Evolutionary conservation across 2,888 invertebrate species (phyloP), one percentile per base, ranked within the genome.

Genomic region (Amphimallon solstitiale): DNA sequence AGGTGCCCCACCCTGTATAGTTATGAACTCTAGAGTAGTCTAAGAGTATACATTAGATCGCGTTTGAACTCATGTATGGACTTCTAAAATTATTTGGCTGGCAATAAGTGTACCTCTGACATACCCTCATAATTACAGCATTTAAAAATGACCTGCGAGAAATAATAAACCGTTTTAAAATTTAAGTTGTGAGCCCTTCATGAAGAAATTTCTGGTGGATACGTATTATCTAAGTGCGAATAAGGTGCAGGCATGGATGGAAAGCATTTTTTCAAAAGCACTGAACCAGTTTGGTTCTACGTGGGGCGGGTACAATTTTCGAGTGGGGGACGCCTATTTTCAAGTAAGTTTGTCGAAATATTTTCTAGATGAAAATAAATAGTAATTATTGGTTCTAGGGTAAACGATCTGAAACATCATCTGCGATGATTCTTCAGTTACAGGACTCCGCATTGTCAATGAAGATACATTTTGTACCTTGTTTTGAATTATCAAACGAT

Each of bases 371-470:
- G 1, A 29, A 29, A 29, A 29, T 29, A 5, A 29, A 29, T 7
- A 29, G 2, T 3, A 17, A 43, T 9, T 68, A 35, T 49, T 38
- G 12, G 84, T 0, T 84, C 63, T 51, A 81, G 70, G 72, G 84
- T 37, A 79, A 68, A 1, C 80, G 82, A 65, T 81, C 73, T 62
- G 82, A 84, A 70, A 78, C 82, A 0, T 86, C 86, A 0, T 88
- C 88, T 0, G 88, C 88, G 2, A 85, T 85, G 71, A 88, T 87
- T 0, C 71, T 88, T 2, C 79, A 78, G 64, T 73, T 87, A n/a
- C 54, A 37, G 3, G 70, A 9, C 9, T 1, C 2, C 6, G 66
- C 69, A 0, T 77, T 89, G 63, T 4, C 38, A 2, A 15, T 56
- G 1, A 81, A 83, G 62, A 82, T 87, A 0, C 87, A 88, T 70